phyloP scores from a whole-genome alignment of 2,113 vertebrate genomes.

The Butastur rufipennis region DNA sequence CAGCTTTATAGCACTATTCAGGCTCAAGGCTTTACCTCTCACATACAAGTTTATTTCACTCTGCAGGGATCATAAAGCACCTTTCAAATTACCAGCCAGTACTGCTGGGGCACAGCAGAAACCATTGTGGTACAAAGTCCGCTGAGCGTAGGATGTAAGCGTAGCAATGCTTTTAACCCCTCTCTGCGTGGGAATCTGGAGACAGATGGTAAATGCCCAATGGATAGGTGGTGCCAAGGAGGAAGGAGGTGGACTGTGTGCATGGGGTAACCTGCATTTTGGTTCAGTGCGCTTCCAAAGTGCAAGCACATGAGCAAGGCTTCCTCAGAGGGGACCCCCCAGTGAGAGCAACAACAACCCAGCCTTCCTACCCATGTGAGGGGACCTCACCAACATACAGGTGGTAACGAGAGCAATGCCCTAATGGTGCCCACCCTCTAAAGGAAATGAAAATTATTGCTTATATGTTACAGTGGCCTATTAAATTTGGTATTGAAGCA shows the following conservation, averaged over 20 bases:
- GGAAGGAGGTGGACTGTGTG: background rate
- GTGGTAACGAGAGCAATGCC: background rate
- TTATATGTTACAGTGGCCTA: background rate
- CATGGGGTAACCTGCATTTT: background rate
- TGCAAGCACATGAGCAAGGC: background rate
- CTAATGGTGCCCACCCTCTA: background rate
- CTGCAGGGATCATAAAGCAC: constrained; percentile 51
- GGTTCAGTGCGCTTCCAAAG: background rate
- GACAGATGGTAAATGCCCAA: background rate
- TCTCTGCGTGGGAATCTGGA: background rate
- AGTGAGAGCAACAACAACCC: background rate
- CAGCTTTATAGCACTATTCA: constrained; percentile 44
- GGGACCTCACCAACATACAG: background rate
- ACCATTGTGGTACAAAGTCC: constrained; percentile 15
- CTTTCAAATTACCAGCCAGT: constrained; percentile 32
- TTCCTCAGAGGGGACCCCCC: background rate
- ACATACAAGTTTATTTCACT: constrained; percentile 46
- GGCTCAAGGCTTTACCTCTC: constrained; percentile 28
- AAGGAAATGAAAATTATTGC: background rate
- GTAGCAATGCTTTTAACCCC: background rate
- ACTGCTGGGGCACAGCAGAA: background rate
- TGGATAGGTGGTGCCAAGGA: background rate
- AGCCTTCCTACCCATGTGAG: background rate
- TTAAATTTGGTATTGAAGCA: background rate
- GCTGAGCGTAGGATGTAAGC: background rate